These are phyloP conservation scores for Cosmia trapezina DNA, from an alignment of 2,888 invertebrate genomes.

Conservation along the genomic window DNA sequence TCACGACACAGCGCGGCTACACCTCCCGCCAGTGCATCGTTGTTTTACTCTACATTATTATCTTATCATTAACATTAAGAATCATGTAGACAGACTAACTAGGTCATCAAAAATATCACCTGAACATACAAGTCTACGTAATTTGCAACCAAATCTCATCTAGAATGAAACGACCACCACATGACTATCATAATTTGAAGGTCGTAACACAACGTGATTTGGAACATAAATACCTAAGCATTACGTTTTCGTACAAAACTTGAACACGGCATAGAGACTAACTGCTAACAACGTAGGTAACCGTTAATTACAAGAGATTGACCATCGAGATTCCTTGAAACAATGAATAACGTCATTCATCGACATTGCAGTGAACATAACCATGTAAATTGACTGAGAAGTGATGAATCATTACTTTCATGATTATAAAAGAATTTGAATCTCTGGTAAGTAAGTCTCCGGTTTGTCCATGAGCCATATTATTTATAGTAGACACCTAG, in stretches of 20 bases:
- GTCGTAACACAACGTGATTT: conserved; percentile 40
- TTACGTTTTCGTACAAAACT: conserved; percentile 36
- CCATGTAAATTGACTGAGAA: conserved; percentile 41
- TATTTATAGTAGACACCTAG: conserved; percentile 13
- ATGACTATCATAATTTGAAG: conserved; percentile 50
- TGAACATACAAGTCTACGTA: conserved; percentile 27
- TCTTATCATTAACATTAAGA: conserved; percentile 57
- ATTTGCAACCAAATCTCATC: conserved; percentile 36
- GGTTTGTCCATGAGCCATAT: conserved; percentile 23
- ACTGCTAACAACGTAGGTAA: conserved; percentile 40
- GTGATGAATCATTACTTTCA: conserved; percentile 42
- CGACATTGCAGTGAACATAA: conserved; percentile 44
- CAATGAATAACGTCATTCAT: conserved; percentile 71
- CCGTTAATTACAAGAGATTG: conserved; percentile 69
- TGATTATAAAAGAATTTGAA: conserved; percentile 35
- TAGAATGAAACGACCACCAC: conserved; percentile 34
- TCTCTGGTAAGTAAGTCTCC: conserved; percentile 9
- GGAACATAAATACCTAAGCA: conserved; percentile 29
- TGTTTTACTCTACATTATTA: conserved; percentile 42
- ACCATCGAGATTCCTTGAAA: conserved; percentile 74
- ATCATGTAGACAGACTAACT: conserved; percentile 55
- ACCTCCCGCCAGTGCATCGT: conserved; percentile 34
- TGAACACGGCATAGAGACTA: conserved; percentile 42
- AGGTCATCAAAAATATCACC: conserved; percentile 60
- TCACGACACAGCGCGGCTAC: conserved; percentile 39